Evolutionary conservation across 2,113 vertebrate genomes (phyloP), one percentile per base, ranked within the genome.

Genomic region (Amazona vittata): DNA sequence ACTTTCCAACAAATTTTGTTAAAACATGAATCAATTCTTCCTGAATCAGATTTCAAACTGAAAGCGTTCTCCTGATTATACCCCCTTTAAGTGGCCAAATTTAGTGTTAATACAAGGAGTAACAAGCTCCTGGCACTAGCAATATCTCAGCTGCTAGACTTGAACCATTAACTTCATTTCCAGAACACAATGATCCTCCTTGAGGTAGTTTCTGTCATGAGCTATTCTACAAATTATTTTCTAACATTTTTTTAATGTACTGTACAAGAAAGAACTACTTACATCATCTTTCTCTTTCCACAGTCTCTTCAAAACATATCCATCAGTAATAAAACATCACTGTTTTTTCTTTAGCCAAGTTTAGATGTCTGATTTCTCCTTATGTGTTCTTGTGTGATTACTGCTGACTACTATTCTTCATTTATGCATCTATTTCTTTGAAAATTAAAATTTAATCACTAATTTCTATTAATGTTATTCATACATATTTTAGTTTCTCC

Each of bases 401-500:
- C n/a, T 74, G 31, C 88, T 93, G 64, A 63, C 57, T 53, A 37
- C 68, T 86, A 4, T 60, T 73, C 0, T 18, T 87, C 49, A 90
- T 84, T 87, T 91, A 55, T 20, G 85, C 9, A 29, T 43, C 3
- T 73, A 81, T 83, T 81, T 46, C 31, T 80, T 49, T 59, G 28
- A 83, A 77, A 95, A 93, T 86, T 70, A 94, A 93, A 88, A 80
- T 86, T 43, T 77, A 90, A 93, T 71, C 65, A 71, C 35, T 50
- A 69, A 64, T 69, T 83, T 49, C 35, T 92, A 65, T 71, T 79
- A 90, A 87, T 53, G 52, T 6, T 76, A 64, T 69, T 83, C 62
- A 71, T 53, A 52, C n/a, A 68, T 60, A 53, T 95, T 91, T 94
- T 79, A 94, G 39, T n/a, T 73, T 85, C 52, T 71, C 62, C 41